These are phyloP conservation scores for Triplophysa rosa DNA, from an alignment of 2,113 vertebrate genomes.

Conservation along the genomic window DNA sequence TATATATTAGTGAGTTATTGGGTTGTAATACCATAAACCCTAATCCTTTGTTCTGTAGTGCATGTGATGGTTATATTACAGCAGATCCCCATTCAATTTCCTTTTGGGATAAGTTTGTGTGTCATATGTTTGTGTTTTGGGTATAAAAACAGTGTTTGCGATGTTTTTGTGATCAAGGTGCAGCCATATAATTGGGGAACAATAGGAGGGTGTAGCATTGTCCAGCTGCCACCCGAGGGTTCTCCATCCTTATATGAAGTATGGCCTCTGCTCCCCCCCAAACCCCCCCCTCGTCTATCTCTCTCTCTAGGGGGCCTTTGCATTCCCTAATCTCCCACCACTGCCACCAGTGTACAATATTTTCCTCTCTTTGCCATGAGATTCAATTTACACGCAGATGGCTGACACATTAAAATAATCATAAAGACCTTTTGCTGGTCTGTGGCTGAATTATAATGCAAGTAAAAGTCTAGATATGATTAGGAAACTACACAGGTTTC, in stretches of 20 bases:
- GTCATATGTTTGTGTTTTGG: background rate
- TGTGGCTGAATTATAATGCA: background rate
- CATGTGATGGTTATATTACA: background rate
- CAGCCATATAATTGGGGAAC: constrained; percentile 38
- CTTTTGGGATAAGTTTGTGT: background rate
- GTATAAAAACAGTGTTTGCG: background rate
- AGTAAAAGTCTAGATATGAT: background rate
- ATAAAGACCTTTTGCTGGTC: constrained; percentile 23
- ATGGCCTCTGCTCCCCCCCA: constrained; percentile 1
- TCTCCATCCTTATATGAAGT: constrained; percentile 33
- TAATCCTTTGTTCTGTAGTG: background rate
- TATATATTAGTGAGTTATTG: background rate
- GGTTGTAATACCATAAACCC: background rate
- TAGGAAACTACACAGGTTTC: background rate
- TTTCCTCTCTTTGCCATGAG: constrained; percentile 23
- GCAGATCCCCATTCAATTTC: background rate
- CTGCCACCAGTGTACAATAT: constrained; percentile 58
- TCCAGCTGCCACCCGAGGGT: constrained; percentile 45
- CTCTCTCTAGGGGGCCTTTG: constrained; percentile 27
- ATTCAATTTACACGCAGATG: constrained; percentile 34
- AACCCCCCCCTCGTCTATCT: background rate
- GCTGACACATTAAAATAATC: constrained; percentile 25
- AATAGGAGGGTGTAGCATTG: constrained; percentile 45
- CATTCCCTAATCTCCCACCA: constrained; percentile 59
- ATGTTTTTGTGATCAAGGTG: background rate